Evolutionary conservation across 2,888 invertebrate species (phyloP), one percentile per base, ranked within the genome.

Genomic region (Piscicola geometra): DNA sequence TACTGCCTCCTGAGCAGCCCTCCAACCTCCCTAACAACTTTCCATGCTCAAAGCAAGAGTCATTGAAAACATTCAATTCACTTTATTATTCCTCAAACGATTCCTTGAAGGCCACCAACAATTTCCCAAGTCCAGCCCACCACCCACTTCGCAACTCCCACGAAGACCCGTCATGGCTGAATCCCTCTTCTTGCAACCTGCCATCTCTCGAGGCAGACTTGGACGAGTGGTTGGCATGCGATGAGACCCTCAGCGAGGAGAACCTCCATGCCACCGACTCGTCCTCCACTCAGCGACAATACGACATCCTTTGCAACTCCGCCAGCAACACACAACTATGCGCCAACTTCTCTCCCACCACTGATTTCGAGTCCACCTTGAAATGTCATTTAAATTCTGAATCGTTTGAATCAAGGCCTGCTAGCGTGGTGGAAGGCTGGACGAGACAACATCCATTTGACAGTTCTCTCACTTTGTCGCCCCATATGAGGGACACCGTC

Each of bases 401-500:
- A 25, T 25, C 60, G 9, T 15, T 41, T 5, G 41, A 41, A 41
- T 5, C 5, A 9, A 9, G 41, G 5, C n/a, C n/a, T 25, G 3
- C 60, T 15, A 56, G n/a, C 25, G 21, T 21, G 15, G 3, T 56
- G 3, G n/a, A 56, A 56, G 60, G 60, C 3, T 56, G 60, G 60
- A 25, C n/a, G 21, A 56, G 60, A 56, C 21, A 25, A 18, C 12
- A 56, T 21, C 60, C 60, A 15, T 56, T 25, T 56, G 60, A 56
- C n/a, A n/a, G 15, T 18, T 15, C 5, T 21, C 60, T 56, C n/a
- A 18, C 60, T 25, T 25, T 56, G n/a, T n/a, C 9, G 3, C n/a
- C 60, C n/a, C 60, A 56, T n/a, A 56, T 56, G 60, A 56, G 60
- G n/a, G 60, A 56, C n/a, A 56, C 60, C 25, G 60, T 56, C 5